These are phyloP conservation scores for Eudemis profundana DNA, from an alignment of 2,888 invertebrate species.

Conservation along the genomic window DNA sequence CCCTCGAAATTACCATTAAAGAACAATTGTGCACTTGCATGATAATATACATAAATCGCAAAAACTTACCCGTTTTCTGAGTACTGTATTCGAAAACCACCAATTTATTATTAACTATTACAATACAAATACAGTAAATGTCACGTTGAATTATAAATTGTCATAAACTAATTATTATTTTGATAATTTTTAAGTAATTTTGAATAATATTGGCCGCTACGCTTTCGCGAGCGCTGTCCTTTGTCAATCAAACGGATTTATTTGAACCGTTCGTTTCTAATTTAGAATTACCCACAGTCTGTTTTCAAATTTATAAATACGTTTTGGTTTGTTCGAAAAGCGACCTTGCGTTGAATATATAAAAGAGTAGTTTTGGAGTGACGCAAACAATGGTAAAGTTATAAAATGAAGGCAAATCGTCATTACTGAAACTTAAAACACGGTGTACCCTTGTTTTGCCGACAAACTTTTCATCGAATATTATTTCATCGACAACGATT, in stretches of 20 bases:
- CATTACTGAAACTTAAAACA: too few relatives aligned
- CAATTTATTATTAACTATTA: neutral
- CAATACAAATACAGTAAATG: neutral
- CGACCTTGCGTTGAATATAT: neutral
- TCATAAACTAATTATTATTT: conserved; percentile 5
- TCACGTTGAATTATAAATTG: neutral
- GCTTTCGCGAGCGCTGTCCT: conserved; percentile 43
- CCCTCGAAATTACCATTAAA: too few relatives aligned
- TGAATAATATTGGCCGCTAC: conserved; percentile 38
- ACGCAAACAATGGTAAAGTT: neutral
- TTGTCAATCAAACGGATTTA: conserved; percentile 37
- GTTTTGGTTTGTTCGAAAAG: neutral
- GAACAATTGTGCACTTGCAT: neutral
- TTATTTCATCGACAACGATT: too few relatives aligned
- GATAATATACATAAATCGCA: neutral
- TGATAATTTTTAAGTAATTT: conserved; percentile 6
- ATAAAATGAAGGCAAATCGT: neutral
- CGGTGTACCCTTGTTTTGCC: too few relatives aligned
- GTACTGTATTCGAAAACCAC: neutral
- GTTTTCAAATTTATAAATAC: too few relatives aligned
- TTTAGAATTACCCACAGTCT: conserved; percentile 41
- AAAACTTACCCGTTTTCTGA: neutral
- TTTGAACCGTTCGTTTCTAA: conserved; percentile 42
- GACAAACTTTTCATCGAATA: too few relatives aligned
- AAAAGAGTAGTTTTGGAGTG: neutral